A percentile compares a stretch with the other conserved stretches of the same genome.
Evolutionary conservation across 2,888 invertebrate genomes (phyloP).

Genomic region (Chesias legatella): DNA sequence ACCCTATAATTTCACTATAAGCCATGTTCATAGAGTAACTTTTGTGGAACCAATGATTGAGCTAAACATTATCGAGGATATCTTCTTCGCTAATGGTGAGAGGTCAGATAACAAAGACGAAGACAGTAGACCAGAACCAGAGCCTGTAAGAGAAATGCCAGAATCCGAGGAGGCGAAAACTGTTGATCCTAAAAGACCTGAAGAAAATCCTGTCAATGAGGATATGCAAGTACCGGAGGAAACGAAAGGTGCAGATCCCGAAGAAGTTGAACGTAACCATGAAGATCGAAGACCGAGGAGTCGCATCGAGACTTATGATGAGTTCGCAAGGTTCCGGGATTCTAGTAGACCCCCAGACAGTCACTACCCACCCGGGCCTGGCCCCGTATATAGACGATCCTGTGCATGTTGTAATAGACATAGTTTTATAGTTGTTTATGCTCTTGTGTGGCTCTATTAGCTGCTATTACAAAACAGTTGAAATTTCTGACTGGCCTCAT

Average conservation of each 20-base stretch:
- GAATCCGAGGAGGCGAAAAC: slow-evolving; percentile 8
- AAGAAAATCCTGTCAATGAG: slow-evolving; percentile 12
- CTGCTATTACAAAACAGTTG: too few relatives aligned
- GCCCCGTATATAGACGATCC: slow-evolving; percentile 23
- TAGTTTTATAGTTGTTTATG: slow-evolving; percentile 1
- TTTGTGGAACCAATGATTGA: not conserved
- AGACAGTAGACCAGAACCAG: slow-evolving; percentile 3
- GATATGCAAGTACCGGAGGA: slow-evolving; percentile 8
- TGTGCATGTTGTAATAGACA: slow-evolving; percentile 3
- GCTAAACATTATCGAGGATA: not conserved
- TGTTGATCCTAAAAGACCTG: not conserved
- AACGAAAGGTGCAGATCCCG: slow-evolving; percentile 11
- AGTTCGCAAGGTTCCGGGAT: slow-evolving; percentile 41
- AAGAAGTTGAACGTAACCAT: slow-evolving; percentile 16
- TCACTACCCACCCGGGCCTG: slow-evolving; percentile 39
- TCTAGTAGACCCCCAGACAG: slow-evolving; percentile 48
- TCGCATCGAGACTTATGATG: slow-evolving; percentile 47
- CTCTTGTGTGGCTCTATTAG: not conserved
- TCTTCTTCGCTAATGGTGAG: slow-evolving; percentile 10
- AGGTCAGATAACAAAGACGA: slow-evolving; percentile 6
- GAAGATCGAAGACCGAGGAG: slow-evolving; percentile 25
- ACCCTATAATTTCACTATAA: not conserved
- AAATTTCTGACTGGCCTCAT: too few relatives aligned
- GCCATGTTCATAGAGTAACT: not conserved
- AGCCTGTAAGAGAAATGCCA: too few relatives aligned